Base-by-base conservation (phyloP, 2,113 vertebrate genomes). In the Gasterosteus aculeatus region DNA sequence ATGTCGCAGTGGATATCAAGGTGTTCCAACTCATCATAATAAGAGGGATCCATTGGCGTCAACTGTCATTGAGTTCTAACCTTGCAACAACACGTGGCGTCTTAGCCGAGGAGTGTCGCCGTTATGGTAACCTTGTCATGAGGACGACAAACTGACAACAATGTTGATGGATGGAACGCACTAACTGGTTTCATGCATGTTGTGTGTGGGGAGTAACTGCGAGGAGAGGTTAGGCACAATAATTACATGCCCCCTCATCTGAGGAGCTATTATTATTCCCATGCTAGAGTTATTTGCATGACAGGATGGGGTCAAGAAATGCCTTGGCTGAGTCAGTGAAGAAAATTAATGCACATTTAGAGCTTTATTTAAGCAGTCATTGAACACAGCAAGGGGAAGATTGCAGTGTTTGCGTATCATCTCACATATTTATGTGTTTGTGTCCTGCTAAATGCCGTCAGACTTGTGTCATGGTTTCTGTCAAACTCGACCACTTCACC, bases 1-100 rank as follows among this genome's bases (percentile, higher is more conserved):
- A 94, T 92, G 88, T 93, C 91, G 87, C 86, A 80, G 82, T 75
- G 81, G 87, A 88, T 91, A 93, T 91, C 91, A 94, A 93, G 92
- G 93, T 93, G 93, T 91, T 94, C 90, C 84, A 89, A 89, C 88
- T 91, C 88, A 92, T 94, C 92, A 94, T 92, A 91, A 93, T 92
- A 93, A 92, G 88, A 91, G 92, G 89, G 82, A 93, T 89, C 86
- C 89, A 88, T 82, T 71, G 75, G 78, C 75, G 66, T 85, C 80
- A 86, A 85, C 88, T 77, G 84, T 82, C 85, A 83, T 81, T 85
- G 88, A 88, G 77, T 88, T 85, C 88, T 92, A 90, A 92, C 91
- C 91, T 92, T 90, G 82, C 79, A 81, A 87, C 71, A 66, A 69
- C 79, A 79, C 67, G 71, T 71, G 75, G 75, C 84, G 46, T 88